A percentile compares a stretch with the other conserved stretches of the same genome.
Conservation (phyloP, 2,888 invertebrate genomes). For the Eupithecia centaureata region DNA sequence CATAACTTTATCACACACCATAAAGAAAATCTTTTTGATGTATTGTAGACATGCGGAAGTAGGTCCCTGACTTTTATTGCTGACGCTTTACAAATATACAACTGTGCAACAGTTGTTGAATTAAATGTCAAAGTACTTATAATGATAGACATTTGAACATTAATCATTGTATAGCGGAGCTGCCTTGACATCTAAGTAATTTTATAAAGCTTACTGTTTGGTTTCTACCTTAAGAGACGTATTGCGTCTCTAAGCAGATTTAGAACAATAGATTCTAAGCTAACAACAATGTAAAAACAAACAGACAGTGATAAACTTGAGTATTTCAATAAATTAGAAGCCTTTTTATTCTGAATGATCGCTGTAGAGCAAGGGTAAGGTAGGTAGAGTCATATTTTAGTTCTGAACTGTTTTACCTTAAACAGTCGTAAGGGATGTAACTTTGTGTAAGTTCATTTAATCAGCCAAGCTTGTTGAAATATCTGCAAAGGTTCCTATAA, state of each 20-base stretch:
- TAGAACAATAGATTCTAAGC: not conserved
- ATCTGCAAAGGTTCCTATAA: conserved; percentile 42
- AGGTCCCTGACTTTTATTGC: not conserved
- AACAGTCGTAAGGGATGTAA: not conserved
- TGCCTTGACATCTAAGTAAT: conserved; percentile 41
- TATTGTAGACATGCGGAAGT: too few relatives aligned
- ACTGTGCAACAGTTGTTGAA: conserved; percentile 1
- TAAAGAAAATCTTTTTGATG: not conserved
- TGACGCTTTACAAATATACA: not conserved
- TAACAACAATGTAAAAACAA: not conserved
- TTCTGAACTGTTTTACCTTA: not conserved
- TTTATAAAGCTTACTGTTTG: conserved; percentile 14
- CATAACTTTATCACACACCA: not conserved
- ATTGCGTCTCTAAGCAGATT: conserved; percentile 2
- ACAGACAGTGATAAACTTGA: not conserved
- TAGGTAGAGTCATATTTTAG: not conserved
- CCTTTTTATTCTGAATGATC: not conserved
- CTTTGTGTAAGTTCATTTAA: too few relatives aligned
- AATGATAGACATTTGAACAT: conserved; percentile 27
- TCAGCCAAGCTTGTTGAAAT: too few relatives aligned
- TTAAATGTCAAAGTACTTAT: conserved; percentile 19
- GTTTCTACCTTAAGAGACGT: not conserved
- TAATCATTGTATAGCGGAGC: conserved; percentile 33
- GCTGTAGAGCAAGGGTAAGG: not conserved
- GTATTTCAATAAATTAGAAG: not conserved